Evolutionary conservation across 2,888 invertebrate genomes (phyloP), one percentile per base, ranked within the genome.

Genomic region (Thereva nobilitata): DNA sequence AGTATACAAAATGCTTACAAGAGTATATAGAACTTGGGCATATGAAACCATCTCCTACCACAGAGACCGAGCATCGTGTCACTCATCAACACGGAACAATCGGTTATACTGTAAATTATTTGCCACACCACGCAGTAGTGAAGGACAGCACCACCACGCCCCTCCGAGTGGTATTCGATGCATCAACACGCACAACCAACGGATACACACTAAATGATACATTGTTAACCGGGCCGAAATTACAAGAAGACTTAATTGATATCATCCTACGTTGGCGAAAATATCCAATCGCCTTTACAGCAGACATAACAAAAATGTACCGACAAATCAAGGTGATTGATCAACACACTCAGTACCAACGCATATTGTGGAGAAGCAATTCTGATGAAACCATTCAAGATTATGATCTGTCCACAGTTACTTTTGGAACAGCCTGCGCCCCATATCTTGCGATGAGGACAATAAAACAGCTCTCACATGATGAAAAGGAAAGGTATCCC

Each of bases 401-500:
- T 5, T 67, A 40, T 38, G 5, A 38, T 6, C 23, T 57, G n/a
- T n/a, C n/a, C n/a, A n/a, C n/a, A n/a, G n/a, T n/a, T n/a, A n/a
- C n/a, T n/a, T n/a, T n/a, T n/a, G n/a, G n/a, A n/a, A n/a, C n/a
- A 8, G 42, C 38, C 3, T 10, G 45, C 9, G 63, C 38, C 4
- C 54, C 54, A 4, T 54, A 6, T 40, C 10, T 54, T 9, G 49
- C 49, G 10, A 47, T 47, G 3, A 23, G 42, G 3, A 54, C 68
- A 1, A 7, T 63, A 2, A 5, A 35, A 41, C 50, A 50, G 12
- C 6, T 63, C 9, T 38, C 52, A 9, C 3, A 34, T 6, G 63
- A 63, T n/a, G 23, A 63, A 4, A 50, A 50, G 37, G 23, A 50
- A 0, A 35, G 34, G 3, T 52, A 41, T 23, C 71, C 71, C 1